Conservation (phyloP, 2,888 invertebrate genomes). For the Serripes groenlandicus region DNA sequence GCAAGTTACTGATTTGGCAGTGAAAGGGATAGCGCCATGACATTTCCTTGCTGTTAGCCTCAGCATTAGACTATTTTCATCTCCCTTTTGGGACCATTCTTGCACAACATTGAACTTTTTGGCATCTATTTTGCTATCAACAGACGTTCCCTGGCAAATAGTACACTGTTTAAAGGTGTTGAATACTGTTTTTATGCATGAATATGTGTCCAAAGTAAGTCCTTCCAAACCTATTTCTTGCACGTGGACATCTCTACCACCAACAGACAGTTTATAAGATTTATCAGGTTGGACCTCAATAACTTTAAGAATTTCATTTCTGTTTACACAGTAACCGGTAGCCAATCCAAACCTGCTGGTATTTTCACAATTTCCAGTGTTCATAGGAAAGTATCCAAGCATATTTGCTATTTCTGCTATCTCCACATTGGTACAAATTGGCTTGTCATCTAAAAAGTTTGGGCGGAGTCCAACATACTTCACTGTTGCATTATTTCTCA, state of each 20-base stretch:
- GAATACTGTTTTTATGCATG: slow-evolving; percentile 2
- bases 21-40: slow-evolving; percentile 5
- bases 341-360: slow-evolving; percentile 8
- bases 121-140: slow-evolving; percentile 1
- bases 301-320: slow-evolving; percentile 19
- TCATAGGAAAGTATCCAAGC: slow-evolving; percentile 3
- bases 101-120: slow-evolving; percentile 28
- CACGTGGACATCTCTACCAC: slow-evolving; percentile 8
- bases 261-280: slow-evolving; percentile 10
- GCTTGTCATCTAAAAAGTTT: slow-evolving; percentile 7
- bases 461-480: slow-evolving; percentile 17
- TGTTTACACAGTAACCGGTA: slow-evolving; percentile 10
- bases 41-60: slow-evolving; percentile 19
- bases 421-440: background rate
- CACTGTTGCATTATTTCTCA: background rate
- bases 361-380: background rate
- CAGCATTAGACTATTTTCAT: slow-evolving; percentile 15
- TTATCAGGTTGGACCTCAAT: background rate
- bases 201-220: background rate
- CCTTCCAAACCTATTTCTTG: slow-evolving; percentile 22
- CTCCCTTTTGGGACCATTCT: slow-evolving; percentile 17
- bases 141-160: slow-evolving; percentile 17
- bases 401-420: background rate
- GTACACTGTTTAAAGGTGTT: slow-evolving; percentile 22
- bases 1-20: background rate